Evolutionary conservation across 2,797 vertebrate species (phyloP).

Genomic region (Tiaroga cobitis): DNA sequence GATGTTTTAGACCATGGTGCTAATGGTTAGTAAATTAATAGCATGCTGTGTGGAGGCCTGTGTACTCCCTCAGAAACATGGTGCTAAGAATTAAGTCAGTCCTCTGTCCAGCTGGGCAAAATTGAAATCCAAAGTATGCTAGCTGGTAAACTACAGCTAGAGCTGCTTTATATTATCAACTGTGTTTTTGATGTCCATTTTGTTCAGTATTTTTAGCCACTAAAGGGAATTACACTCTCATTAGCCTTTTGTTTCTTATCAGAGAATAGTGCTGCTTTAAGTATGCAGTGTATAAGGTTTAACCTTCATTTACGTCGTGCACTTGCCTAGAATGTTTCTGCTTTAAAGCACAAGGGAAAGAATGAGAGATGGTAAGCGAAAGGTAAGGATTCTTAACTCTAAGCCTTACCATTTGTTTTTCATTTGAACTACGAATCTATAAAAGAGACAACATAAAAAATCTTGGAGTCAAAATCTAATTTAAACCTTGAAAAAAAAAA

Average conservation of each 20-base stretch:
- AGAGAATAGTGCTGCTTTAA: not conserved
- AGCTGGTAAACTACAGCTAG: conserved; percentile 40
- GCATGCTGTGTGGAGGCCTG: conserved; percentile 39
- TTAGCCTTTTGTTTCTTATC: conserved; percentile 14
- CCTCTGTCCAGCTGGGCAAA: conserved; percentile 49
- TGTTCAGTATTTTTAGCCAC: conserved; percentile 26
- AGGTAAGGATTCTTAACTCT: not conserved
- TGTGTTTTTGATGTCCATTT: conserved; percentile 22
- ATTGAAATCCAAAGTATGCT: conserved; percentile 50
- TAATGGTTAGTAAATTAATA: conserved; percentile 45
- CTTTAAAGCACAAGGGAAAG: not conserved
- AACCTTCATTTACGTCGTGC: not conserved
- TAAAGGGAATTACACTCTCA: conserved; percentile 31
- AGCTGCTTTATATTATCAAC: conserved; percentile 33
- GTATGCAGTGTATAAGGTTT: conserved; percentile 6
- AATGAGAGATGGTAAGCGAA: not conserved
- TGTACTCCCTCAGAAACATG: conserved; percentile 33
- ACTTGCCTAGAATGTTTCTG: not conserved
- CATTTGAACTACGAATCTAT: not conserved
- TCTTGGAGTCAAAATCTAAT: not conserved
- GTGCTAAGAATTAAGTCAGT: conserved; percentile 38
- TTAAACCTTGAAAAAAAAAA: not conserved
- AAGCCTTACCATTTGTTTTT: conserved; percentile 1
- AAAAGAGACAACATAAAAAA: not conserved
- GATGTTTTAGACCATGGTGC: conserved; percentile 35